Conservation (phyloP, 2,797 vertebrate species). For the Muscicapa comitata region DNA sequence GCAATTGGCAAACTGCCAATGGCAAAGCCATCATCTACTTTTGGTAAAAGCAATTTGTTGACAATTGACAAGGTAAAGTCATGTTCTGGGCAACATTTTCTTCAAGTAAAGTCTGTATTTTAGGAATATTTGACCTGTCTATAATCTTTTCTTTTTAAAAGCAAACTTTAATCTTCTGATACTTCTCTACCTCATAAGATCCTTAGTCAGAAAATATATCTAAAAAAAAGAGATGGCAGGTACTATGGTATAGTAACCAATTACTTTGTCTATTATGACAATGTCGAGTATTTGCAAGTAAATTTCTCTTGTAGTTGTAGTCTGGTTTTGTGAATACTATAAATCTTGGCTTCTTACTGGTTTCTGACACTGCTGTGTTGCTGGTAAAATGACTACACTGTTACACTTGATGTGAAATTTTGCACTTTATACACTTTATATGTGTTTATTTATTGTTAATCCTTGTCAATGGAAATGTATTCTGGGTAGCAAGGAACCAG, state of each 20-base stretch:
- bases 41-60: conserved; percentile 27
- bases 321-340: neutral
- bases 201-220: neutral
- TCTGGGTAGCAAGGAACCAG: neutral
- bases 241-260: neutral
- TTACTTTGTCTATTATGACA: neutral
- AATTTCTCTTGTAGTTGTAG: neutral
- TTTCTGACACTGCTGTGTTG: neutral
- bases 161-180: neutral
- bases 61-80: conserved; percentile 68
- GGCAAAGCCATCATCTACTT: neutral
- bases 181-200: neutral
- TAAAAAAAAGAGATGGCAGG: neutral
- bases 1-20: neutral
- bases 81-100: neutral
- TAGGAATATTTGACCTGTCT: neutral
- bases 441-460: neutral
- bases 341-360: neutral
- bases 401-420: neutral
- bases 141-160: neutral
- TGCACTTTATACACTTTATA: neutral
- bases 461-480: neutral
- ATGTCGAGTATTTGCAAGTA: neutral
- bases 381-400: neutral
- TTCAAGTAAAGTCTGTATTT: neutral